Evolutionary conservation across 2,888 invertebrate species (phyloP).

Genomic region (Autographa gamma): DNA sequence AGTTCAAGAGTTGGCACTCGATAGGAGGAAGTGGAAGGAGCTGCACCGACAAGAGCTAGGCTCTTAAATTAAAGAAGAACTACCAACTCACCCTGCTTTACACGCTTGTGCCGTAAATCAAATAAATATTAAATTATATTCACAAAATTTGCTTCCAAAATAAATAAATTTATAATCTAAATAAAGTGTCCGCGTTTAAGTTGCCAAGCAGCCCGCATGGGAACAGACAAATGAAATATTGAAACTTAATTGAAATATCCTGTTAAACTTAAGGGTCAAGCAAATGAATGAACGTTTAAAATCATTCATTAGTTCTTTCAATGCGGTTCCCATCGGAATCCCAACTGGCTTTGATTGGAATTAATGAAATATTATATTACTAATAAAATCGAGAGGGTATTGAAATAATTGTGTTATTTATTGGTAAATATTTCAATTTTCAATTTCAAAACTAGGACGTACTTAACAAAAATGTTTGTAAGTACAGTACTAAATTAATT

Average conservation of each 20-base stretch:
- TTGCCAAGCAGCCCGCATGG: slow-evolving; percentile 61
- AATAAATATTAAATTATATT: no score
- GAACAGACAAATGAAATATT: slow-evolving; percentile 59
- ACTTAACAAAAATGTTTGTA: neutral
- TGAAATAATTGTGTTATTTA: neutral
- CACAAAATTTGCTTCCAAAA: neutral
- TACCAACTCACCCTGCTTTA: no score
- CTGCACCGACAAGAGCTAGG: no score
- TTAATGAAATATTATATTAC: neutral
- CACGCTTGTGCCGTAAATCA: no score
- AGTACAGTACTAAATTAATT: no score
- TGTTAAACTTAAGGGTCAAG: slow-evolving; percentile 56
- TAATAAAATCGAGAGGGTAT: neutral
- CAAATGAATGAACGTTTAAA: slow-evolving; percentile 60
- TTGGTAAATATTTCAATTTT: neutral
- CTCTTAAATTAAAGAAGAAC: no score
- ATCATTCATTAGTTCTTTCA: slow-evolving; percentile 42
- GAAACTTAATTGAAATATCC: slow-evolving; percentile 69
- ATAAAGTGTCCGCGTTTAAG: slow-evolving; percentile 27
- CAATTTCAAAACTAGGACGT: neutral
- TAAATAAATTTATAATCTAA: slow-evolving; percentile 45
- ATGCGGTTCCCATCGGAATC: slow-evolving; percentile 21
- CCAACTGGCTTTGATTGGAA: slow-evolving; percentile 6
- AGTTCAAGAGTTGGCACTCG: no score
- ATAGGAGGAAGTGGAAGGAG: no score